Base-by-base conservation (phyloP, 1,140 invertebrate species). In the Papilio helenus region DNA sequence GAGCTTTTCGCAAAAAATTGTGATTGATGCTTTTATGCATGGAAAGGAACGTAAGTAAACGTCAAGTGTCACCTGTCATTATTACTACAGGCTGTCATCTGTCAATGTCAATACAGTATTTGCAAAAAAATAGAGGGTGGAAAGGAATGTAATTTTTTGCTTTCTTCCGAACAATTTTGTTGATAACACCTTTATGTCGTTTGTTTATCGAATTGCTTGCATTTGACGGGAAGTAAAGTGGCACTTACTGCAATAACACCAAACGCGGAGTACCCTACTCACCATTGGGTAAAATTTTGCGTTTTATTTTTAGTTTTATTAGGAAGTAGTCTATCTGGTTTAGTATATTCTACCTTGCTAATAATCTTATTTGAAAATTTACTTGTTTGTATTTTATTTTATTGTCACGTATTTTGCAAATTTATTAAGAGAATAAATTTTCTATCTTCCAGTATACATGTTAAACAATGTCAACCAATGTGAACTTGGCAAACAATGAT, bases 381-480 rank as follows among this genome's bases (percentile, higher is more conserved):
- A 9, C 3, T 42, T 4, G 39, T 16, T 46, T 14, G 0, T 46
- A 46, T 16, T 46, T 16, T 14, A 7, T 46, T 46, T 46, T 16
- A 14, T 3, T 16, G 3, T 46, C 14, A 46, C 14, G 44, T 46
- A 46, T 46, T 46, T 46, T 46, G 14, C 44, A 16, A 0, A 46
- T 39, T 39, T 39, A 39, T 39, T 34, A 34, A 34, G 34, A 39
- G 34, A 49, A 49, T 49, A 9, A 51, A 46, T 14, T 14, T 46
- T 79, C 26, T 72, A 76, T 74, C 76, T 81, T 82, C 39, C 85
- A 89, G 86, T 61, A 85, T 85, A 73, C 80, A 88, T 90, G 85
- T 49, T 71, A 76, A 72, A 90, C 68, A 81, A 92, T 93, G 90
- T 80, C 87, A 79, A 76, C 83, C 61, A 89, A 86, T 16, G 51